Base-by-base conservation (phyloP, 1,140 invertebrate species). In the Micrasema minimum region DNA sequence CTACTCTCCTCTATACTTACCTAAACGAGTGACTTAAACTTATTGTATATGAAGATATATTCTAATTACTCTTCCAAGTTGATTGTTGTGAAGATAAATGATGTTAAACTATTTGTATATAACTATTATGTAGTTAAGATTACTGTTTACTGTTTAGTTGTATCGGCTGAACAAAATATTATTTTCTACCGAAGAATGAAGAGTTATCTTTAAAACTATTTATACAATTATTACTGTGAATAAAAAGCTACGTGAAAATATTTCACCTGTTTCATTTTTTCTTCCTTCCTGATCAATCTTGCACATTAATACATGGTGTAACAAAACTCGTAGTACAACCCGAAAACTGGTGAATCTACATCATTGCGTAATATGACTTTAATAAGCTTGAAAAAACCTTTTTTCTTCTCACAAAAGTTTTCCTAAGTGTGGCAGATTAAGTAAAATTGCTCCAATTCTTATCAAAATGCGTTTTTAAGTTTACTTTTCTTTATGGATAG, bases 221-320 rank as follows among this genome's bases (percentile, higher is more conserved):
- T 66, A 66, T 66, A 66, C 64, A 66, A 46, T 53, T 31, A 31
- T 31, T 31, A 31, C 7, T 66, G 64, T 51, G 64, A 66, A 53
- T 53, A 66, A 64, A 62, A 35, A 64, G 23, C 22, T 59, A 59
- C 38, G 55, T 59, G 55, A 59, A 59, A 59, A 59, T 23, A 22
- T 22, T 51, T 10, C 20, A 4, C 20, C 22, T 18, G 5, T 51
- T 51, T 18, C n/a, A n/a, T n/a, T n/a, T n/a, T n/a, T n/a, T n/a
- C n/a, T n/a, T n/a, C n/a, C n/a, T n/a, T n/a, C n/a, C n/a, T n/a
- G n/a, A n/a, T n/a, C n/a, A n/a, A n/a, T n/a, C n/a, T n/a, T n/a
- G n/a, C n/a, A n/a, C n/a, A n/a, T n/a, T n/a, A n/a, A n/a, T n/a
- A n/a, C n/a, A n/a, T n/a, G n/a, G n/a, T n/a, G n/a, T n/a, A n/a